Evolutionary conservation across 2,888 invertebrate genomes (phyloP).

Genomic region (Amorpha juglandis): DNA sequence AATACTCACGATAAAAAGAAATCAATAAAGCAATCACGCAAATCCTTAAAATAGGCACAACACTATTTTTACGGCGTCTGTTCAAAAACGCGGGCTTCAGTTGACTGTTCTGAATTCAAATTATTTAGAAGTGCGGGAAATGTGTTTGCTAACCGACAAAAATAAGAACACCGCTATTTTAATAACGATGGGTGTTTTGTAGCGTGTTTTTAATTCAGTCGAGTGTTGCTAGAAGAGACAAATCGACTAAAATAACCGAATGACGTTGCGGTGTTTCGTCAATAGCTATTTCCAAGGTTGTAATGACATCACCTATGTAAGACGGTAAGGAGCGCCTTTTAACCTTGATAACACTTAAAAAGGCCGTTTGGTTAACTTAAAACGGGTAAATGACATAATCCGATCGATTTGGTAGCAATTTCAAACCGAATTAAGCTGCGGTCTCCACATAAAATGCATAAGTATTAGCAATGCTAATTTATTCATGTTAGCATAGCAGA

Average conservation of each 20-base stretch:
- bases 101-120: constrained; percentile 48
- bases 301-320: constrained; percentile 27
- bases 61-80: constrained; percentile 30
- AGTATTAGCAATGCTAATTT: neutral
- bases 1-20: constrained; percentile 26
- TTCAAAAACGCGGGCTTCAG: constrained; percentile 33
- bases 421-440: neutral
- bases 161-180: constrained; percentile 24
- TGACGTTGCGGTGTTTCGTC: constrained; percentile 60
- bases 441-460: neutral
- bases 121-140: constrained; percentile 54
- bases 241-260: constrained; percentile 66
- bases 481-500: neutral
- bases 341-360: constrained; percentile 12
- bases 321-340: constrained; percentile 15
- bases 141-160: constrained; percentile 36
- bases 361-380: constrained; percentile 15
- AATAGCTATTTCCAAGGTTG: constrained; percentile 57
- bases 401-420: constrained; percentile 8
- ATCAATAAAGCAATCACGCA: constrained; percentile 5
- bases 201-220: constrained; percentile 39
- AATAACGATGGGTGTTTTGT: neutral
- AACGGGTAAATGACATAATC: constrained; percentile 20
- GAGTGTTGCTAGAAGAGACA: constrained; percentile 43
- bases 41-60: constrained; percentile 26